Base-by-base conservation (phyloP, 1,140 invertebrate species). In the Drosophila nikananu region DNA sequence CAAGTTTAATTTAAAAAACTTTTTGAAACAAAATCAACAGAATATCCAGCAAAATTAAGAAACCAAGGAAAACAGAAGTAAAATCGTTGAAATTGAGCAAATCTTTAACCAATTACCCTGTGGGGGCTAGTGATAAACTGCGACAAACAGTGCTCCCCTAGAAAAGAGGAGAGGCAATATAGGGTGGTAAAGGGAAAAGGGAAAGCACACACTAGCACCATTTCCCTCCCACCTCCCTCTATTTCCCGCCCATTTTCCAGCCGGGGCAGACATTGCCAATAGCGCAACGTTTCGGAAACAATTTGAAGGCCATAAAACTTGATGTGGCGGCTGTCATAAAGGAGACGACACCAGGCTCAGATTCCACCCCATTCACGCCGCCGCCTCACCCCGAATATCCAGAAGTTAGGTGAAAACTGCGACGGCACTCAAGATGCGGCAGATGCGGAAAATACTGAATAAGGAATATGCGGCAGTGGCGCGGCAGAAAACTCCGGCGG, bases 271-370 rank as follows among this genome's bases (percentile, higher is more conserved):
- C 76, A 72, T 55, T 64, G 77, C 67, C 76, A 71, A 68, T 72
- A 73, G 83, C 71, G 77, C 77, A 89, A 84, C 81, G 82, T 90
- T 90, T 90, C 82, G 86, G 86, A 89, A 89, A 89, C 86, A 89
- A 89, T 89, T 89, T 90, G 83, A 89, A 90, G 86, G 86, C 86
- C 82, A 86, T 89, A 89, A 89, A 89, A 89, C 64, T 84, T 90
- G 86, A 89, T 89, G 84, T 89, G 81, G 67, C 77, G 55, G 57
- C 63, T 60, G 75, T 78, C 75, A 77, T 78, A 70, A 78, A 78
- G 57, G 64, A 67, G 75, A 75, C 80, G 71, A 74, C 81, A 68
- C 64, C 77, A 72, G 77, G 60, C 65, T 73, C 65, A 76, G 75
- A 71, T 68, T 71, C 67, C 25, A 35, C 48, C 63, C 27, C 51